phyloP scores from a whole-genome alignment of 2,888 invertebrate species.

The Macaria notata region DNA sequence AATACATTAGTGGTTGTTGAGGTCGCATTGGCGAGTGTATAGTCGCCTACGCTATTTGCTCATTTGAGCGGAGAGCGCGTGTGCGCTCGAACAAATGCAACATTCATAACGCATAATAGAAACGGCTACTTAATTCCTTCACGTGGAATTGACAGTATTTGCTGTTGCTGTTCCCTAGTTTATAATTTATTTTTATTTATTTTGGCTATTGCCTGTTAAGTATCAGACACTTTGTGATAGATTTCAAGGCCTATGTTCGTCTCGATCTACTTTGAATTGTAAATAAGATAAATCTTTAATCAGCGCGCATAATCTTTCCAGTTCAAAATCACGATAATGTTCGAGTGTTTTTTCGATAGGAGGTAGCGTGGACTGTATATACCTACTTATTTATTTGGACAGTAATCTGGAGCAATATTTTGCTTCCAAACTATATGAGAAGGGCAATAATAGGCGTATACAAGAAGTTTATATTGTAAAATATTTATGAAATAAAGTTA shows the following conservation, averaged over 20 bases:
- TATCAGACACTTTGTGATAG: slow-evolving; percentile 72
- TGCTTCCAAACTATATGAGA: slow-evolving; percentile 58
- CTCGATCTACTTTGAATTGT: slow-evolving; percentile 69
- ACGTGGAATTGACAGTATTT: slow-evolving; percentile 60
- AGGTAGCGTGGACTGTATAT: slow-evolving; percentile 48
- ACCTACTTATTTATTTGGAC: slow-evolving; percentile 59
- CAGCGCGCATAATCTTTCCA: slow-evolving; percentile 62
- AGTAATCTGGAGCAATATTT: slow-evolving; percentile 40
- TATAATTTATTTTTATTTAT: slow-evolving; percentile 59
- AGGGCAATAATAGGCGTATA: slow-evolving; percentile 78
- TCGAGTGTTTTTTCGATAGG: slow-evolving; percentile 53
- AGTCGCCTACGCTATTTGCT: slow-evolving; percentile 71
- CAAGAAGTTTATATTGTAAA: slow-evolving; percentile 70
- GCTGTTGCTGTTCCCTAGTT: slow-evolving; percentile 53
- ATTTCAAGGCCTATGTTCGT: slow-evolving; percentile 67
- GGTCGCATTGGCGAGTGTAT: slow-evolving; percentile 67
- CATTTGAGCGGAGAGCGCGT: slow-evolving; percentile 75
- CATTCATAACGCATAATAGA: slow-evolving; percentile 67
- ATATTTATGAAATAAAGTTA: slow-evolving; percentile 62
- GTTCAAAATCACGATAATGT: slow-evolving; percentile 55
- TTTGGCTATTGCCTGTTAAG: slow-evolving; percentile 74
- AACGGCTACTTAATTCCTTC: slow-evolving; percentile 62
- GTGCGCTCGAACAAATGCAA: slow-evolving; percentile 70
- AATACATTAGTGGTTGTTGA: slow-evolving; percentile 68
- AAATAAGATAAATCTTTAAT: slow-evolving; percentile 71